Conservation (phyloP, 2,888 invertebrate genomes). For the Zygaena filipendulae region DNA sequence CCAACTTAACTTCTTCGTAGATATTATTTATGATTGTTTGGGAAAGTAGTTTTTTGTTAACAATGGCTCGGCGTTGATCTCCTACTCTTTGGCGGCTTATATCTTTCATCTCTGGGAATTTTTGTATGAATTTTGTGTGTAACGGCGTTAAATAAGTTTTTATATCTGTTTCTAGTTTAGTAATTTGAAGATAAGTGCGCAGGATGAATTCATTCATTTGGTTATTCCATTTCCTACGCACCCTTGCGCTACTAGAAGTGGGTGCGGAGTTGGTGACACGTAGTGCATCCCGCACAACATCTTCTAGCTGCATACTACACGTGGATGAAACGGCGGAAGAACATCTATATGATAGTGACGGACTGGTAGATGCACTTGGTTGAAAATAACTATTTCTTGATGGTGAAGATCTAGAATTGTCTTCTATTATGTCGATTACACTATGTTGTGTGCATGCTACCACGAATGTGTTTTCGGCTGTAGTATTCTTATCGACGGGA, state of each 20-base stretch:
- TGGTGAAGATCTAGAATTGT: too few species aligned
- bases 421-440: too few species aligned
- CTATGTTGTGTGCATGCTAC: too few species aligned
- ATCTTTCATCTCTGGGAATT: constrained; percentile 5
- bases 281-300: constrained; percentile 12
- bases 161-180: constrained; percentile 6
- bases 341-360: background rate
- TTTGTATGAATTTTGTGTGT: constrained; percentile 5
- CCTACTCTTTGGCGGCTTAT: constrained; percentile 12
- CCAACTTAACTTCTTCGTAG: constrained; percentile 4
- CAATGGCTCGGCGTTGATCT: constrained; percentile 12
- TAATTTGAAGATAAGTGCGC: constrained; percentile 9
- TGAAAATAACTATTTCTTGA: too few species aligned
- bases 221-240: constrained; percentile 10
- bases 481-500: constrained; percentile 1
- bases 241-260: constrained; percentile 6
- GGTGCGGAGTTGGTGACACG: constrained; percentile 9
- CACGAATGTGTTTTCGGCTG: too few species aligned
- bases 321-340: constrained; percentile 1
- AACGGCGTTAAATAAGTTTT: constrained; percentile 4
- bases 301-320: constrained; percentile 4
- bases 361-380: background rate
- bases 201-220: constrained; percentile 10
- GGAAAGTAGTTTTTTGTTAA: constrained; percentile 8
- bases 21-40: constrained; percentile 9